phyloP scores from a whole-genome alignment of 1,140 invertebrate species.

The Orius insidiosus region DNA sequence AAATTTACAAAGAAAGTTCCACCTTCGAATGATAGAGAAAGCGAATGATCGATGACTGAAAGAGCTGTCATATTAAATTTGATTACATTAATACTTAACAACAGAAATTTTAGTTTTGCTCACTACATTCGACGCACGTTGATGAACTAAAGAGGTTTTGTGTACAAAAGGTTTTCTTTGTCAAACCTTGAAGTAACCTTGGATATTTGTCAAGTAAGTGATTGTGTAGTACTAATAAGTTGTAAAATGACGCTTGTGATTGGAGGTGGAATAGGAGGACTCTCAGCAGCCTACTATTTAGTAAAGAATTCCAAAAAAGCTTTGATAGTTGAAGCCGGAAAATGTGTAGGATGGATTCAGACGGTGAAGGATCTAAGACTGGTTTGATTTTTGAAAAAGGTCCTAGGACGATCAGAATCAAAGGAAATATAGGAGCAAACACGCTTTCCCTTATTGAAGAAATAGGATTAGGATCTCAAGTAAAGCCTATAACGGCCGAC shows the following conservation, averaged over 20 bases:
- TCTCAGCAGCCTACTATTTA: conserved; percentile 42
- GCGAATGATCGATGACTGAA: too few relatives aligned
- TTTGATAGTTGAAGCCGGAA: conserved; percentile 51
- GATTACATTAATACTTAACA: background rate
- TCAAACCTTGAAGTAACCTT: too few relatives aligned
- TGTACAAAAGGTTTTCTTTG: too few relatives aligned
- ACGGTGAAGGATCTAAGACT: conserved; percentile 34
- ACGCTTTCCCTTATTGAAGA: conserved; percentile 65
- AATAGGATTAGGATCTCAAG: conserved; percentile 38
- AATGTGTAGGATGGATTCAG: conserved; percentile 69
- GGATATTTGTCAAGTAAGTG: too few relatives aligned
- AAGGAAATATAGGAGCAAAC: conserved; percentile 47
- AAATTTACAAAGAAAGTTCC: too few relatives aligned
- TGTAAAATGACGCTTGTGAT: conserved; percentile 29
- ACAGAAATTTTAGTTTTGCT: background rate
- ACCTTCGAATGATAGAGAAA: too few relatives aligned
- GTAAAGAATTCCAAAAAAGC: conserved; percentile 26
- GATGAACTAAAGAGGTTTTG: background rate
- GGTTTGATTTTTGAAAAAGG: conserved; percentile 65
- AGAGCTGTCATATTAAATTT: background rate
- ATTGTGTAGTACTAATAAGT: too few relatives aligned
- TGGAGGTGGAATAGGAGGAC: conserved; percentile 44
- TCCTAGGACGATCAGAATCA: conserved; percentile 63
- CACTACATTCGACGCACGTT: too few relatives aligned
- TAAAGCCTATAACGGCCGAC: conserved; percentile 36